Evolutionary conservation across 2,797 vertebrate species (phyloP).

Genomic region (Centropyge bicolor): DNA sequence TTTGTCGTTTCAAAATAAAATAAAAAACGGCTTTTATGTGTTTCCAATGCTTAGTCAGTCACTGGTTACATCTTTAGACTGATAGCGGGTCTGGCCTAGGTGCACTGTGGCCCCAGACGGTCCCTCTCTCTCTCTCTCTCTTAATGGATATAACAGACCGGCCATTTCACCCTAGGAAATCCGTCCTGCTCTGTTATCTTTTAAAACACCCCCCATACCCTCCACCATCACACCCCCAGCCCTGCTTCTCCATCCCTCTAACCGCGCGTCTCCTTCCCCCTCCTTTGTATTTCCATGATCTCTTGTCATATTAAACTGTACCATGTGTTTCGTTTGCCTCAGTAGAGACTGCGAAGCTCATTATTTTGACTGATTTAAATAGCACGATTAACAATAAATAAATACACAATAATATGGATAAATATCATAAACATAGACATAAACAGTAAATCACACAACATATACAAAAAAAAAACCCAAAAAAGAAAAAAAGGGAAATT

Average conservation of each 20-base stretch:
- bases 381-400: not conserved
- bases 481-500: no score
- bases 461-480: no score
- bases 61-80: not conserved
- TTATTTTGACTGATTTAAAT: not conserved
- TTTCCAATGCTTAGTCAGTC: not conserved
- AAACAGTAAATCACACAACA: not conserved
- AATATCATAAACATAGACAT: not conserved
- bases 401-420: not conserved
- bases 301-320: no score
- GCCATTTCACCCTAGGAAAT: conserved; percentile 71
- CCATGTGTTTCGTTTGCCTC: not conserved
- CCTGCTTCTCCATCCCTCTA: conserved; percentile 4
- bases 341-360: not conserved
- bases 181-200: conserved; percentile 73
- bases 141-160: conserved; percentile 74
- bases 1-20: not conserved
- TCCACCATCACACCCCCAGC: not conserved
- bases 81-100: conserved; percentile 29
- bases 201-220: conserved; percentile 24
- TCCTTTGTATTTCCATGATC: not conserved
- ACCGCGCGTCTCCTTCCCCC: not conserved
- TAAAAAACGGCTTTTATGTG: not conserved
- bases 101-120: conserved; percentile 1
- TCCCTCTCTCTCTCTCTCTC: conserved; percentile 19